Percentiles rank a stretch among this genome's conserved stretches.
These are phyloP conservation scores for Ibidorhyncha struthersii DNA, from an alignment of 2,113 vertebrate species.

Conservation along the genomic window DNA sequence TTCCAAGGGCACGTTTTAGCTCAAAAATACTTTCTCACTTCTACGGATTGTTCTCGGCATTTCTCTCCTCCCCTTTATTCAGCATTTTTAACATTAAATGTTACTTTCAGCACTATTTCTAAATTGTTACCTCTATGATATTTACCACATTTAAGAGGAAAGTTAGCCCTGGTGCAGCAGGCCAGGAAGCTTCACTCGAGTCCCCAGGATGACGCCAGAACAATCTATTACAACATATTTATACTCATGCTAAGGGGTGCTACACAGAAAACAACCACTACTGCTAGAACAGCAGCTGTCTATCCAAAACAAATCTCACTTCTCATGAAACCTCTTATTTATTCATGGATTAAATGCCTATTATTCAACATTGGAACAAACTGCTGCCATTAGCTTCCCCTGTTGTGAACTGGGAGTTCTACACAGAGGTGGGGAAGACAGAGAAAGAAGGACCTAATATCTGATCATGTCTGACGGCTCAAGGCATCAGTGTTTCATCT, in stretches of 20 bases:
- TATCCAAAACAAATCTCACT: not conserved
- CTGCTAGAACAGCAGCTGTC: not conserved
- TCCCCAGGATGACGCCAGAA: not conserved
- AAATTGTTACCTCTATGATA: not conserved
- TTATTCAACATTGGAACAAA: not conserved
- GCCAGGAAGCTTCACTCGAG: not conserved
- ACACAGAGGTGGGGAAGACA: not conserved
- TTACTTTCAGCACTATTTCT: not conserved
- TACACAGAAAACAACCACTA: not conserved
- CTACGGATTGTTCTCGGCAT: not conserved
- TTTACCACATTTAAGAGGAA: not conserved
- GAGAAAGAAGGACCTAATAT: not conserved
- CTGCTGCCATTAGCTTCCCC: not conserved
- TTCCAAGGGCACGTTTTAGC: not conserved
- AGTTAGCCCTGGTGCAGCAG: not conserved
- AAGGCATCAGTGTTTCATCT: not conserved
- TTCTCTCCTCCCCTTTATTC: not conserved
- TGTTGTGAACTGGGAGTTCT: not conserved
- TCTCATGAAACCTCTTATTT: not conserved
- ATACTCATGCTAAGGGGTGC: not conserved
- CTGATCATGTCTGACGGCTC: not conserved
- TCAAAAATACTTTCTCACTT: not conserved
- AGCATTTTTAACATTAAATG: not conserved
- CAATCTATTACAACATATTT: fast-evolving
- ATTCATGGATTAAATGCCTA: not conserved